Percentiles rank a stretch among this genome's conserved stretches.
Evolutionary conservation across 64 coral and sea anemone genomes (phyloP).

Genomic region (Stylophora pistillata): DNA sequence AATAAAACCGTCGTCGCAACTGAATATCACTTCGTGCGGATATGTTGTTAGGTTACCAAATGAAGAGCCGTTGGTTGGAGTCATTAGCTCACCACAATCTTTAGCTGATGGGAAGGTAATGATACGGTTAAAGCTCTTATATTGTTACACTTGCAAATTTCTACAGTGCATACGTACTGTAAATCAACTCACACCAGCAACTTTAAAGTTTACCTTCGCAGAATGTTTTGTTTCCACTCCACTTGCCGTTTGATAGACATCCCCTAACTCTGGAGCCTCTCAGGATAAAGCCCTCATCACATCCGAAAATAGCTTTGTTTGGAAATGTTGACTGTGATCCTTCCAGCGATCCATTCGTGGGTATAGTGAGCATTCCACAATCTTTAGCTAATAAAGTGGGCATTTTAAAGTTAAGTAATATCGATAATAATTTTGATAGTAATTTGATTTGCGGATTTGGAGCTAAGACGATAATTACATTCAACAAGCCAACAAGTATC

Average conservation of each 20-base stretch:
- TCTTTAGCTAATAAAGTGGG: background rate
- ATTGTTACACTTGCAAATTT: too few relatives aligned
- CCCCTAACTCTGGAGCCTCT: constrained; percentile 20
- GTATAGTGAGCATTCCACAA: constrained; percentile 4
- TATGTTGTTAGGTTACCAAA: constrained; percentile 19
- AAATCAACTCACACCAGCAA: too few relatives aligned
- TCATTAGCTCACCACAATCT: background rate
- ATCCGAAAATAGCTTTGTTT: constrained; percentile 4
- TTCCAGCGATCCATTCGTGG: background rate
- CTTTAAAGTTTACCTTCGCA: constrained; percentile 9
- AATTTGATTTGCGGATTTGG: too few relatives aligned
- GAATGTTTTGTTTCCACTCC: constrained; percentile 36
- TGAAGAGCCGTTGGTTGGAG: constrained; percentile 15
- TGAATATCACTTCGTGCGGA: background rate
- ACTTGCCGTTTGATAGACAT: constrained; percentile 34
- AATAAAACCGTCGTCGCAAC: constrained; percentile 15
- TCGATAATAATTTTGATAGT: too few relatives aligned
- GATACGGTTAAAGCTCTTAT: too few relatives aligned
- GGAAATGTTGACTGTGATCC: constrained; percentile 1
- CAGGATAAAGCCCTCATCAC: constrained; percentile 26
- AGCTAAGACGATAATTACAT: too few relatives aligned
- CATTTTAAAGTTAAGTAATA: too few relatives aligned
- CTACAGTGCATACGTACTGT: too few relatives aligned
- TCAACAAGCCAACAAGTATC: too few relatives aligned
- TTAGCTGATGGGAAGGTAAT: background rate